Percentiles rank a stretch among this genome's conserved stretches.
Conservation (phyloP, 2,888 invertebrate genomes). For the Cyclophora punctaria region DNA sequence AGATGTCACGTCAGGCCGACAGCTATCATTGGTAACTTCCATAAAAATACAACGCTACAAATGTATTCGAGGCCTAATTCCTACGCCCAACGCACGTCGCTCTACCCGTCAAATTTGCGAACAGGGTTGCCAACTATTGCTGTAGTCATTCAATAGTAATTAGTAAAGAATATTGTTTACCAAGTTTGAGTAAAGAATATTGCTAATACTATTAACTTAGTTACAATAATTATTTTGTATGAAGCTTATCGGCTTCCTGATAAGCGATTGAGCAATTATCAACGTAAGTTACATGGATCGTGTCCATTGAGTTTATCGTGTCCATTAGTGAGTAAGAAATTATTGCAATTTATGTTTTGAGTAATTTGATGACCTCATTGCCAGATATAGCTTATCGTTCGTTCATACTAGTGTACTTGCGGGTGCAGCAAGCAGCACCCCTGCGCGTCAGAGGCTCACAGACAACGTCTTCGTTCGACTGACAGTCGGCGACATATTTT, state of each 20-base stretch:
- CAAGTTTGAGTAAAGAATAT: too few species aligned
- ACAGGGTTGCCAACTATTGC: conserved; percentile 36
- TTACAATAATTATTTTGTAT: too few species aligned
- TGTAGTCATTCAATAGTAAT: too few species aligned
- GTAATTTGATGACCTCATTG: neutral
- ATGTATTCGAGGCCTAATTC: conserved; percentile 53
- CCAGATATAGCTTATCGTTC: neutral
- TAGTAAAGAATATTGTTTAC: too few species aligned
- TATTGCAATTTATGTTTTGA: too few species aligned
- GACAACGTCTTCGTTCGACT: conserved; percentile 55
- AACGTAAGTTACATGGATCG: too few species aligned
- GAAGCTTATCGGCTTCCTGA: too few species aligned
- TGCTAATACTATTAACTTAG: too few species aligned
- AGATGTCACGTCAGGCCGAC: conserved; percentile 21
- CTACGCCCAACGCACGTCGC: conserved; percentile 43
- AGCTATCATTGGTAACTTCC: conserved; percentile 49
- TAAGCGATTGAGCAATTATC: too few species aligned
- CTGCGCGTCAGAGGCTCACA: conserved; percentile 31
- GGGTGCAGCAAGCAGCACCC: conserved; percentile 25
- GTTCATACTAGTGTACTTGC: too few species aligned
- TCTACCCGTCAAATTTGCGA: conserved; percentile 54
- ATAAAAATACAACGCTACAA: conserved; percentile 43
- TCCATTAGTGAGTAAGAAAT: too few species aligned
- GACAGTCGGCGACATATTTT: conserved; percentile 74
- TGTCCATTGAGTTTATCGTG: too few species aligned